These are phyloP conservation scores for Palaemon carinicauda DNA, from an alignment of 1,140 invertebrate genomes.

Conservation along the genomic window DNA sequence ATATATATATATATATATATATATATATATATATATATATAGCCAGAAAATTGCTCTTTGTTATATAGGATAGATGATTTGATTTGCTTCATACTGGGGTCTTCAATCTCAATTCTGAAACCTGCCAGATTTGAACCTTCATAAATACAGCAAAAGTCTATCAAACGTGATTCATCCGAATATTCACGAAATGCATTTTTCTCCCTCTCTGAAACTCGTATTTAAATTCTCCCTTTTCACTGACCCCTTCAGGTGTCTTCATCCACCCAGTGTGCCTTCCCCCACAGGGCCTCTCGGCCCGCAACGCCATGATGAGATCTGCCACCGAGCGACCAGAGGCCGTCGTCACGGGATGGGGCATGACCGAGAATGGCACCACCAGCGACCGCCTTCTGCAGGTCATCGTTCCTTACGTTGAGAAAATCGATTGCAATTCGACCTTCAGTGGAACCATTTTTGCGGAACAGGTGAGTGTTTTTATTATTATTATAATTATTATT, in stretches of 20 bases:
- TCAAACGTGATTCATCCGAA: no score
- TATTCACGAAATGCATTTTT: no score
- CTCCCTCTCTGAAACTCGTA: no score
- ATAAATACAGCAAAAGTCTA: neutral
- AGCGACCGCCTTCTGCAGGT: conserved; percentile 1
- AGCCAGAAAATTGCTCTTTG: no score
- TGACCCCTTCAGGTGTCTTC: neutral
- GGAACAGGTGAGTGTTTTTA: conserved; percentile 10
- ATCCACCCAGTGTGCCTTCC: conserved; percentile 22
- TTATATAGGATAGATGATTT: no score
- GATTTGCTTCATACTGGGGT: no score
- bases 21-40: no score
- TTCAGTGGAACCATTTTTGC: neutral
- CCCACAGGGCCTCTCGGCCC: neutral
- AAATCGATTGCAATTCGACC: neutral
- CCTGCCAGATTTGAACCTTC: no score
- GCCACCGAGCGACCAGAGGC: neutral
- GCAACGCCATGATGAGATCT: no score
- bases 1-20: no score
- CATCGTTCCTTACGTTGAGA: neutral
- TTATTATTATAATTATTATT: no score
- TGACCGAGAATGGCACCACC: neutral
- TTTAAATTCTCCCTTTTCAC: neutral
- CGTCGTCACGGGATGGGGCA: conserved; percentile 18
- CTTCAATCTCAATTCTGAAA: no score